A percentile compares a stretch with the other conserved stretches of the same genome.
Conservation (phyloP, 2,888 invertebrate genomes). For the Allolobophora icterica region DNA sequence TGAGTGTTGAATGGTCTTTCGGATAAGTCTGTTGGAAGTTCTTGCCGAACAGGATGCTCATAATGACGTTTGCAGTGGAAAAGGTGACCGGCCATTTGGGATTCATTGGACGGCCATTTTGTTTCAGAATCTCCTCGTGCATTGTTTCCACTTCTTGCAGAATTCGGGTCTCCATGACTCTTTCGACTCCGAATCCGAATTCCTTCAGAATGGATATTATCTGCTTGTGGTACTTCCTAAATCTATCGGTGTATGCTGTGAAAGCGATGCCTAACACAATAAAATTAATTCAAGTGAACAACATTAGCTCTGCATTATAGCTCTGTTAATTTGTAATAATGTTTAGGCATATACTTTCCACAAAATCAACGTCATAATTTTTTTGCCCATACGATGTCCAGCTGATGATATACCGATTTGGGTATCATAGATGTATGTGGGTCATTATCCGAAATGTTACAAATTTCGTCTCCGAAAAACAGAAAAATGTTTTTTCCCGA, state of each 20-base stretch:
- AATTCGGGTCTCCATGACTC: constrained; percentile 30
- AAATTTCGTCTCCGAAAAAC: no score
- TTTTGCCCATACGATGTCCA: no score
- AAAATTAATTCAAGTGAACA: not conserved
- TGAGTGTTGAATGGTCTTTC: not conserved
- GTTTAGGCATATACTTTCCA: no score
- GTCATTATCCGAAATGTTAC: no score
- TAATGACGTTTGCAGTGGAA: constrained; percentile 5
- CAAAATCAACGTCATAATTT: no score
- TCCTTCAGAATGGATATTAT: not conserved
- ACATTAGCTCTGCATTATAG: not conserved
- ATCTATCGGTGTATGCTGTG: not conserved
- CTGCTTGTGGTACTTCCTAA: not conserved
- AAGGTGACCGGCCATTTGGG: not conserved
- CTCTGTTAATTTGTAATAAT: no score
- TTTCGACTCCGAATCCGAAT: constrained; percentile 24
- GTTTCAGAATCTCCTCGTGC: not conserved
- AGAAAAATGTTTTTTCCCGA: no score
- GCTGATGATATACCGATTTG: no score
- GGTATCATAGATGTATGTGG: no score
- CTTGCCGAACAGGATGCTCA: constrained; percentile 24
- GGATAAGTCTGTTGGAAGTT: not conserved
- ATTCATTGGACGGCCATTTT: constrained; percentile 2
- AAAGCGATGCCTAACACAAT: not conserved
- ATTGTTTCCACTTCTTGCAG: constrained; percentile 17